A percentile compares a stretch with the other conserved stretches of the same genome.
Conservation (phyloP, 2,113 vertebrate species). For the Rhea americana region DNA sequence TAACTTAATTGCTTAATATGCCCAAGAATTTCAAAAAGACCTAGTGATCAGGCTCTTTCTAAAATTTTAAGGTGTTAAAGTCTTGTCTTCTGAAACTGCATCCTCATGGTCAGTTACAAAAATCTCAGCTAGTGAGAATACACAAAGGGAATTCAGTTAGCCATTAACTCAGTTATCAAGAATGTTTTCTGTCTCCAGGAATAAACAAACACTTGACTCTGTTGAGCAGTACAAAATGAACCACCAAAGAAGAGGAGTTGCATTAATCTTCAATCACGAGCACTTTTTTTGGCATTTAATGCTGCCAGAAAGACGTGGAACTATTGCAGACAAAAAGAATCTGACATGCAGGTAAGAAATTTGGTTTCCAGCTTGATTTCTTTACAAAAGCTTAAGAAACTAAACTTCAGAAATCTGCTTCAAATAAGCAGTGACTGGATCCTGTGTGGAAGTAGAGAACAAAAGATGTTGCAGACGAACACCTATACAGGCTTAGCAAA, state of each 20-base stretch:
- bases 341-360: conserved; percentile 80
- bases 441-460: neutral
- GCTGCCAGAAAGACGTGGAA: conserved; percentile 79
- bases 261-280: conserved; percentile 95
- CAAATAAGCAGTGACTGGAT: neutral
- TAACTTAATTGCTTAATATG: neutral
- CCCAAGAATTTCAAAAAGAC: neutral
- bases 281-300: conserved; percentile 84
- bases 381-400: neutral
- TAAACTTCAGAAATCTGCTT: neutral
- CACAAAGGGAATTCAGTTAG: neutral
- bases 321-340: conserved; percentile 81
- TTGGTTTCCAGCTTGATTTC: neutral
- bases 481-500: neutral
- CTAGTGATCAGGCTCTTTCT: neutral
- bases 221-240: conserved; percentile 88
- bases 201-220: conserved; percentile 76
- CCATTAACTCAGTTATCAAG: neutral
- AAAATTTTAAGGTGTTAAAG: neutral
- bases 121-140: neutral
- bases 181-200: neutral
- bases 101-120: neutral
- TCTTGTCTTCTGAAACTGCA: neutral
- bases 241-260: conserved; percentile 84
- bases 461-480: neutral